Conservation (phyloP, 1,140 invertebrate species). For the Drosophila ambigua region DNA sequence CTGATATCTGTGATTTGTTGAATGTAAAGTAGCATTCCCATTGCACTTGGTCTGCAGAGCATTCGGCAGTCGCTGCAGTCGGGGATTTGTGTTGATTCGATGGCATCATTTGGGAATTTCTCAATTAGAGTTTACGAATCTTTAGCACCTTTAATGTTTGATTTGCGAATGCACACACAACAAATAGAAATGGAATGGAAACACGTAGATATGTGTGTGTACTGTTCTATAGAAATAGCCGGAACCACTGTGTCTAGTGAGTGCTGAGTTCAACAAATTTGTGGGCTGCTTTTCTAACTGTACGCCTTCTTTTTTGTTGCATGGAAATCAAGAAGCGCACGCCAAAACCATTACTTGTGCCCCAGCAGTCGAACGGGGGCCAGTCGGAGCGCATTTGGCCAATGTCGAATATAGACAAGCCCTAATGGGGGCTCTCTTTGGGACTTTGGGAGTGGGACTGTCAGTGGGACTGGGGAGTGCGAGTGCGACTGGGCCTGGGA, state of each 20-base stretch:
- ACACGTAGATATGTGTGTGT: background rate
- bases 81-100: background rate
- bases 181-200: too few relatives aligned
- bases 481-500: slow-evolving; percentile 16
- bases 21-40: too few relatives aligned
- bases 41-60: background rate
- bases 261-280: slow-evolving; percentile 9
- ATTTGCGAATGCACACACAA: slow-evolving; percentile 1
- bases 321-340: slow-evolving; percentile 54
- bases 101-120: slow-evolving; percentile 19
- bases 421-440: slow-evolving; percentile 45
- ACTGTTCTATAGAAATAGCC: background rate
- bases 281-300: slow-evolving; percentile 26
- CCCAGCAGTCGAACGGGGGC: background rate
- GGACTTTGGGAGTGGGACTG: slow-evolving; percentile 13
- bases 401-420: slow-evolving; percentile 56
- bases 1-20: too few relatives aligned
- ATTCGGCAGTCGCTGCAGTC: background rate
- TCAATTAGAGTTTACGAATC: slow-evolving; percentile 9
- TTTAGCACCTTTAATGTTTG: slow-evolving; percentile 10
- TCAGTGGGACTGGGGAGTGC: background rate
- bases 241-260: slow-evolving; percentile 24
- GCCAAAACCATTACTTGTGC: background rate
- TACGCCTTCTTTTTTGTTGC: slow-evolving; percentile 24
- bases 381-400: slow-evolving; percentile 49